A percentile compares a stretch with the other conserved stretches of the same genome.
phyloP scores from a whole-genome alignment of 2,797 vertebrate genomes.

The Tapirus indicus region DNA sequence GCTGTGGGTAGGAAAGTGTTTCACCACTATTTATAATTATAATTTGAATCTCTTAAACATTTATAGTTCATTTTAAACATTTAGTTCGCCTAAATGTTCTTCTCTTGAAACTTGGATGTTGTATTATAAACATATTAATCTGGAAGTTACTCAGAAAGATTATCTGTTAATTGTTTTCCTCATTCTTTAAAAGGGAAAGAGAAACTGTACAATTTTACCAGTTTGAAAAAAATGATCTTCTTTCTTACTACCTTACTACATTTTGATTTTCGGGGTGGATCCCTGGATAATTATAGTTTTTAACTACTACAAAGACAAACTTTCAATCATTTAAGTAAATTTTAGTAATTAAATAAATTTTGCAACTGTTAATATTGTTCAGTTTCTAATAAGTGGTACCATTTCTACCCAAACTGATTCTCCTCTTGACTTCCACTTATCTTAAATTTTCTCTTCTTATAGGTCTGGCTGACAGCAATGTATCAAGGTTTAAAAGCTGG shows the following conservation, averaged over 20 bases:
- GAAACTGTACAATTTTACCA: neutral
- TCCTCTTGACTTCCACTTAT: neutral
- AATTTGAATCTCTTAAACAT: conserved; percentile 12
- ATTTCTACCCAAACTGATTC: neutral
- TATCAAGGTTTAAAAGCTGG: conserved; percentile 92
- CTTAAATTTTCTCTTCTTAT: conserved; percentile 60
- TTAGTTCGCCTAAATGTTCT: neutral
- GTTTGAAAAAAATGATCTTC: neutral
- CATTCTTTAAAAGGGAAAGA: conserved; percentile 23
- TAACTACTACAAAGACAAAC: neutral
- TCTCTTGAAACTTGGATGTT: neutral
- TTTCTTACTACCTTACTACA: neutral
- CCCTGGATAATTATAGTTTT: conserved; percentile 21
- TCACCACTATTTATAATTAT: neutral
- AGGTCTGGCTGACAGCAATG: conserved; percentile 97
- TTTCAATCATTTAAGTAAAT: neutral
- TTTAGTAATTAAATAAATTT: neutral
- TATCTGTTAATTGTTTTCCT: neutral
- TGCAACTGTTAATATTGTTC: neutral
- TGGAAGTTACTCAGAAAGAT: neutral
- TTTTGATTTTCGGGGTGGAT: conserved; percentile 12
- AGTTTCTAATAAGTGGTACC: neutral
- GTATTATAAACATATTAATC: neutral
- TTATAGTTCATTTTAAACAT: neutral
- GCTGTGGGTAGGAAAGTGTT: neutral